Conservation (phyloP, 1,140 invertebrate genomes). For the Solen grandis region DNA sequence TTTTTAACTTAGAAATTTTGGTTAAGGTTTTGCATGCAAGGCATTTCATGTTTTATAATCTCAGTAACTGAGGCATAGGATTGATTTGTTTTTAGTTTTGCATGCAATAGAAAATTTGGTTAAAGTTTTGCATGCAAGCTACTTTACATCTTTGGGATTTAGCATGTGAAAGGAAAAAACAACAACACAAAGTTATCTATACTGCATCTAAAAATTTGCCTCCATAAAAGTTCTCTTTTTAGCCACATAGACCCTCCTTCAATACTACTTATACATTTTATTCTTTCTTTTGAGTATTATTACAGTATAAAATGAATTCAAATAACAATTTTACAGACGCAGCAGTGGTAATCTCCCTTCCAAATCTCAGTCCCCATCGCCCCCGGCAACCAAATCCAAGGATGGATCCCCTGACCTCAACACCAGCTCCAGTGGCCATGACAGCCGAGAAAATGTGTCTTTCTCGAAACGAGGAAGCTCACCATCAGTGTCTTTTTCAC, state of each 20-base stretch:
- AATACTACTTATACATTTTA: not conserved
- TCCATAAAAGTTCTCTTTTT: slow-evolving; percentile 3
- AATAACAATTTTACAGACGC: slow-evolving; percentile 12
- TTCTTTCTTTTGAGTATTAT: not conserved
- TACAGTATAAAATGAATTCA: not conserved
- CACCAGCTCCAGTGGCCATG: not conserved
- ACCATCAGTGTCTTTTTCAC: not conserved
- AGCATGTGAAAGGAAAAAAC: too few species aligned
- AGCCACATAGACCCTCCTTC: not conserved
- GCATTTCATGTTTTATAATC: too few species aligned
- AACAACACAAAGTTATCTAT: too few species aligned
- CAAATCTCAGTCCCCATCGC: not conserved
- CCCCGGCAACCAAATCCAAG: not conserved
- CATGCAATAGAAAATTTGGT: too few species aligned
- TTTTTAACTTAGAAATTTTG: too few species aligned
- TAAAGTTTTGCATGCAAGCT: too few species aligned
- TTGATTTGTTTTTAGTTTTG: too few species aligned
- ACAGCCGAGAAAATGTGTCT: not conserved
- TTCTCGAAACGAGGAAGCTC: not conserved
- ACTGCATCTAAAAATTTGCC: too few species aligned
- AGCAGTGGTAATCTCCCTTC: not conserved
- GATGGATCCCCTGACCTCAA: slow-evolving; percentile 15
- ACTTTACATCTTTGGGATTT: too few species aligned
- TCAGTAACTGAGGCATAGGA: too few species aligned
- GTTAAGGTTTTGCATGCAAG: too few species aligned